Evolutionary conservation across 2,113 vertebrate species (phyloP).

Genomic region (Climacteris rufus): DNA sequence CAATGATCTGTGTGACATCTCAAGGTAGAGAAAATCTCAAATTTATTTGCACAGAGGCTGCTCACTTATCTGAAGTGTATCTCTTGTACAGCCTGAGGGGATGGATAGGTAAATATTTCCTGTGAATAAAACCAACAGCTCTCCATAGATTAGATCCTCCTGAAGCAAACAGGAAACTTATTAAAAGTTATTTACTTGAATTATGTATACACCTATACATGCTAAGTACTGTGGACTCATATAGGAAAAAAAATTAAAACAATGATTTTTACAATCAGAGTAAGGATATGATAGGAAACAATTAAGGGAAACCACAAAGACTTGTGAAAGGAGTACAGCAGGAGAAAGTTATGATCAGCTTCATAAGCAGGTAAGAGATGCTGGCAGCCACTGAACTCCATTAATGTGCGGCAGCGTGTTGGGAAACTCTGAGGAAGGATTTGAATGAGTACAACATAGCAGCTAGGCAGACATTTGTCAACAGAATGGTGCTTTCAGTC

Average conservation of each 20-base stretch:
- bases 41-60: not conserved
- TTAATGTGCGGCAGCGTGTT: not conserved
- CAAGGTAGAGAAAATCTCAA: not conserved
- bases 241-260: not conserved
- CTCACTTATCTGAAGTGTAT: not conserved
- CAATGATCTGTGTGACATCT: not conserved
- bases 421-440: not conserved
- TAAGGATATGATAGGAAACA: not conserved
- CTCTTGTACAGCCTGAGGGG: not conserved
- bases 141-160: not conserved
- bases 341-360: not conserved
- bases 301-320: not conserved
- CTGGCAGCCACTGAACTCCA: not conserved
- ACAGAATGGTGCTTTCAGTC: not conserved
- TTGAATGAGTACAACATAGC: not conserved
- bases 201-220: not conserved
- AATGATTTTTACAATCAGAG: not conserved
- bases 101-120: not conserved
- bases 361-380: not conserved
- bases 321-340: not conserved
- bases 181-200: not conserved
- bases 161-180: not conserved
- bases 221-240: not conserved
- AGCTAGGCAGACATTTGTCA: not conserved
- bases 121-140: not conserved